Evolutionary conservation across 2,888 invertebrate genomes (phyloP), one percentile per base, ranked within the genome.

Genomic region (Ormyrus labotus): DNA sequence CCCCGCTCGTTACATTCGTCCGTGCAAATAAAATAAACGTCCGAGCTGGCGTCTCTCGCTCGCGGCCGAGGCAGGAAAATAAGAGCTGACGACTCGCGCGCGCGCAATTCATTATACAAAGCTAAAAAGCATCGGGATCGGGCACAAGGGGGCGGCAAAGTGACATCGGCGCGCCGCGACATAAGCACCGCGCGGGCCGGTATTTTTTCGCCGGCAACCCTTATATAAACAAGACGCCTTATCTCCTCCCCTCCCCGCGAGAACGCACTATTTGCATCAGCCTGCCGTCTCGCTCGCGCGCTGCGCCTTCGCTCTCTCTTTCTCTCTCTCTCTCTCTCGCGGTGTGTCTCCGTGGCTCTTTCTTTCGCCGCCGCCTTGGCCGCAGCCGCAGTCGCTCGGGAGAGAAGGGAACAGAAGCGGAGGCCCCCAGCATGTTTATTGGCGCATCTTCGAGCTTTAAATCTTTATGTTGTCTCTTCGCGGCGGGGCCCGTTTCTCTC

Each of bases 371-470:
- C 13, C 34, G 50, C 53, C 34, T 34, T 34, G 13, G 60, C 47
- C 63, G 67, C 70, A 60, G 61, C 68, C 57, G 68, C 65, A 64
- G 69, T 60, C 63, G 67, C 58, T n/a, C 57, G 34, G 48, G 63
- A 67, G 72, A 83, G 81, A 87, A 86, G 84, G 86, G 86, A 88
- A 87, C 87, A 87, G 88, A 87, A 87, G 87, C 87, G 86, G 87
- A 86, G 84, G 87, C 86, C 85, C 84, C 81, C 84, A 90, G 90
- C 89, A 90, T 90, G 90, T 90, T 90, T 90, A 90, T 90, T 90
- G 90, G 90, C 90, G 89, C 89, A 90, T 90, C 90, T 88, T 85
- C 83, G 86, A 89, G 90, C 88, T 89, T 90, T 90, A 90, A 90
- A 90, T 90, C 90, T 90, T 90, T 89, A 88, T 89, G 90, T 90